Conservation (phyloP, 1,140 invertebrate species). For the Lineus longissimus region DNA sequence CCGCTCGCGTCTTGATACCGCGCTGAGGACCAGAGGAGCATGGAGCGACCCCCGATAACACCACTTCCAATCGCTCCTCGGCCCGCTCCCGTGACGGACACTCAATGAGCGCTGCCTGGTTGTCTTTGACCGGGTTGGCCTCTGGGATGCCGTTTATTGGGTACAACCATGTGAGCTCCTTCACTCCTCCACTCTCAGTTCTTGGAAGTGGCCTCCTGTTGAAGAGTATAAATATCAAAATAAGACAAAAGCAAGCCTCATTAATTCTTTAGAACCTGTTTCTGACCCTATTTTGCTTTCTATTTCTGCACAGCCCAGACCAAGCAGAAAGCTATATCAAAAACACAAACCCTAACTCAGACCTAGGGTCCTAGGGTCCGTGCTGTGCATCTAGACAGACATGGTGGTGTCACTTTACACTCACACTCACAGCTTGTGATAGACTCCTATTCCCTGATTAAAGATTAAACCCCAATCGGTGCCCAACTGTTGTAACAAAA, state of each 20-base stretch:
- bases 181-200: slow-evolving; percentile 16
- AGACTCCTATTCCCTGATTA: no score
- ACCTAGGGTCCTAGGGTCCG: no score
- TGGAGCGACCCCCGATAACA: slow-evolving; percentile 40
- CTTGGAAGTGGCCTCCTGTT: slow-evolving; percentile 12
- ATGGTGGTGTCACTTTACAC: no score
- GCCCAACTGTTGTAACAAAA: no score
- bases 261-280: not conserved
- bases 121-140: slow-evolving; percentile 30
- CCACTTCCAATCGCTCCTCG: slow-evolving; percentile 46
- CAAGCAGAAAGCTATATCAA: no score
- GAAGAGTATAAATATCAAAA: slow-evolving; percentile 25
- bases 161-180: slow-evolving; percentile 45
- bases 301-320: no score
- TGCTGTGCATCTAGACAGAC: no score
- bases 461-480: no score
- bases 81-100: slow-evolving; percentile 38
- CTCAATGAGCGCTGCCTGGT: slow-evolving; percentile 29
- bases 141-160: slow-evolving; percentile 48
- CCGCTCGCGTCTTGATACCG: slow-evolving; percentile 28
- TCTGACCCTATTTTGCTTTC: slow-evolving; percentile 31
- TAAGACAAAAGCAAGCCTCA: not conserved
- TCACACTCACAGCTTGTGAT: no score
- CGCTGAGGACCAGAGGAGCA: slow-evolving; percentile 36
- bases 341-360: no score